Percentiles rank a stretch among this genome's conserved stretches.
Conservation (phyloP, 1,140 invertebrate species). For the Hetaerina americana region DNA sequence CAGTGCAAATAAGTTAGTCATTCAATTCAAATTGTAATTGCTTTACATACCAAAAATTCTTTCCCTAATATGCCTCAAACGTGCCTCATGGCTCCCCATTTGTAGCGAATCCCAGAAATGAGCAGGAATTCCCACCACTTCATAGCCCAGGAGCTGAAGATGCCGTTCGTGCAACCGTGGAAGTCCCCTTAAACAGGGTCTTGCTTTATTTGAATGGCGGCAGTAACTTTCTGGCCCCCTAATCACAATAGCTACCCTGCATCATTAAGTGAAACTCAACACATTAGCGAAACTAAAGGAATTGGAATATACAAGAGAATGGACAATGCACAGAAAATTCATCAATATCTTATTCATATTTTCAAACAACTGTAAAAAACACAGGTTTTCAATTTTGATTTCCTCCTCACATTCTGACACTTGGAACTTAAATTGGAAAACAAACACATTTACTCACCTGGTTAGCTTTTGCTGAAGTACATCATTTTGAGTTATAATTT, state of each 20-base stretch:
- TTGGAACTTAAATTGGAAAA: too few relatives aligned
- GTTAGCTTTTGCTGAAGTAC: not conserved
- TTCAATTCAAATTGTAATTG: too few relatives aligned
- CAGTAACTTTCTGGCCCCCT: slow-evolving; percentile 13
- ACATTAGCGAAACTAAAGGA: not conserved
- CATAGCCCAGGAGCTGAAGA: slow-evolving; percentile 45
- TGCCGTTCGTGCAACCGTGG: slow-evolving; percentile 29
- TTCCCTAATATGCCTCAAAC: not conserved
- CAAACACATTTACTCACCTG: too few relatives aligned
- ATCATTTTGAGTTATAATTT: not conserved
- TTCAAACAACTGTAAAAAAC: too few relatives aligned
- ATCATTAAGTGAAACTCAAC: not conserved
- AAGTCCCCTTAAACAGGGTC: slow-evolving; percentile 18
- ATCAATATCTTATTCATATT: too few relatives aligned
- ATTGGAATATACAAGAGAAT: not conserved
- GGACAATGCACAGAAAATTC: too few relatives aligned
- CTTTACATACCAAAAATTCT: not conserved
- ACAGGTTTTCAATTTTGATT: too few relatives aligned
- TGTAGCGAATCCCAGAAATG: slow-evolving; percentile 38
- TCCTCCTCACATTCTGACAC: too few relatives aligned
- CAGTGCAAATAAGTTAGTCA: too few relatives aligned
- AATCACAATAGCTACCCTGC: not conserved
- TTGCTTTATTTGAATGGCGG: slow-evolving; percentile 17
- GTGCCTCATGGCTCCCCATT: slow-evolving; percentile 18
- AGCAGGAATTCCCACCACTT: slow-evolving; percentile 35